These are phyloP conservation scores for Rhinoraja longicauda DNA, from an alignment of 2,797 vertebrate species.

Conservation along the genomic window DNA sequence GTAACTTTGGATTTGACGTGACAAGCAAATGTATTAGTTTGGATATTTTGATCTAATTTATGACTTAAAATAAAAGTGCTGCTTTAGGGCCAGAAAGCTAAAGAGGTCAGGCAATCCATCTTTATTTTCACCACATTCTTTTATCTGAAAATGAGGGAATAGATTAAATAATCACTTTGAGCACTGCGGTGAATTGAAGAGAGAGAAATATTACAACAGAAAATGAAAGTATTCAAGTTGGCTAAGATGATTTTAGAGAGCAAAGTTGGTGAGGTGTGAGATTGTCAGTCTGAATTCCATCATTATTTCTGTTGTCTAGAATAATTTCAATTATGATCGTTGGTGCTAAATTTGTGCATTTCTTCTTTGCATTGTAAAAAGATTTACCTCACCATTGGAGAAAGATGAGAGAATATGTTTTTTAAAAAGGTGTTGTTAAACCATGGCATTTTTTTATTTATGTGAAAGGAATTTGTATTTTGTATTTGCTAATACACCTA, in stretches of 20 bases:
- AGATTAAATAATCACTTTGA: neutral
- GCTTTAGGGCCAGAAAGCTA: neutral
- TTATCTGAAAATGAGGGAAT: neutral
- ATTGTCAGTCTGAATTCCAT: neutral
- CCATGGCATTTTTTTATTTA: neutral
- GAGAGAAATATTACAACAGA: neutral
- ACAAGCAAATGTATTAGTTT: neutral
- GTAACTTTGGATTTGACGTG: neutral
- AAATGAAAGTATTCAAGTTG: neutral
- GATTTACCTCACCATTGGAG: neutral
- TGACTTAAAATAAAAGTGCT: constrained; percentile 13
- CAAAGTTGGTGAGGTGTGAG: too few species aligned
- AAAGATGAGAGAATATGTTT: neutral
- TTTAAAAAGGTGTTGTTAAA: neutral
- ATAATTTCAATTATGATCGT: neutral
- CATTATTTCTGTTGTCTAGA: neutral
- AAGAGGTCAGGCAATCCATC: neutral
- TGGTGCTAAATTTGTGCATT: neutral
- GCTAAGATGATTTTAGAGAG: neutral
- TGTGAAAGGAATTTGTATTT: neutral
- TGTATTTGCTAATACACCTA: neutral
- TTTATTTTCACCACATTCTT: neutral
- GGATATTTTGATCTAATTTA: constrained; percentile 13
- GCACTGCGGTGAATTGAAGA: neutral
- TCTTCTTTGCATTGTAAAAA: neutral